Evolutionary conservation across 92 coral and sea anemone genomes (phyloP), one percentile per base, ranked within the genome.

Genomic region (Phymanthus crucifer): DNA sequence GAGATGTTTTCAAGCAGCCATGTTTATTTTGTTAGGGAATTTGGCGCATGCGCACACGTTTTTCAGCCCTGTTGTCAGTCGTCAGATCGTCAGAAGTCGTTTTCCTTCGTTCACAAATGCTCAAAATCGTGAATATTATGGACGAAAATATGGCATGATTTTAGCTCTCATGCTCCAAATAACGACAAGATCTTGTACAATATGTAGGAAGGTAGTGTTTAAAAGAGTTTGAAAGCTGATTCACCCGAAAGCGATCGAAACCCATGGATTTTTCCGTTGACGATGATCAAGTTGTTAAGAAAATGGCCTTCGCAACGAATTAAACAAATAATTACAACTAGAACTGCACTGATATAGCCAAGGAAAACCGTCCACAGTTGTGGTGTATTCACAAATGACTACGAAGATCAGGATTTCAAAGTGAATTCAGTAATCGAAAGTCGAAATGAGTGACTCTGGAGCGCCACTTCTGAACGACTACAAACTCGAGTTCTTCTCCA

Each of bases 401-500:
- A 29, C 27, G 32, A 61, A 27, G 34, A 61, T 27, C 68, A 61
- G 7, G 64, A 3, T 26, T 61, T 61, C 17, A 61, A 27, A 61
- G 33, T 27, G 1, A 29, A 29, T 1, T n/a, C 68, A 24, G 68
- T 27, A n/a, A n/a, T 24, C 35, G 68, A 6, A 29, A 54, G 29
- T 54, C 26, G 6, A 35, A 70, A 94, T 92, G 98, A 86, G 95
- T 58, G 95, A 90, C 45, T 84, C 92, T 9, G 88, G 97, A 66
- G 97, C 97, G 26, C 98, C 98, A 81, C 86, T 95, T 48, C 78
- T 95, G 64, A 95, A 95, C 89, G 98, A 95, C 72, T 95, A 95
- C 81, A 95, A 95, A 89, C 97, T 93, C 21, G 94, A 93, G 56
- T 95, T 95, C 90, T 93, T 95, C 88, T 74, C 83, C 78, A 93